A percentile compares a stretch with the other conserved stretches of the same genome.
Conservation (phyloP, 2,113 vertebrate species). For the Rhinolophus sinicus region DNA sequence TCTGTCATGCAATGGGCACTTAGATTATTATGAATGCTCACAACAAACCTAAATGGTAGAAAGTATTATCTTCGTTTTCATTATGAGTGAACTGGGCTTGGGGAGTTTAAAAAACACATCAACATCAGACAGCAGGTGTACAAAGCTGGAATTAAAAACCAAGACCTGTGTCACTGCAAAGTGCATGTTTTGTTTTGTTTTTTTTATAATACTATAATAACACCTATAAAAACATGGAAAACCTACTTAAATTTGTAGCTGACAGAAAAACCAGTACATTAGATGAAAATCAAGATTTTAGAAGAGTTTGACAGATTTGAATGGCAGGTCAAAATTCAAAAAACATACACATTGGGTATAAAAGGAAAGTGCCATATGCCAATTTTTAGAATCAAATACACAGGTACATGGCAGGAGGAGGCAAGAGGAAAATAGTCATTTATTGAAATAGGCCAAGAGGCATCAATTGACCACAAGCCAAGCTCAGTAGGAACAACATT, state of each 20-base stretch:
- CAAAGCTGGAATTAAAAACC: background rate
- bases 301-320: slow-evolving; percentile 21
- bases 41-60: background rate
- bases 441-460: slow-evolving; percentile 7
- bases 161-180: slow-evolving; percentile 7
- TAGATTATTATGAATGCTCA: background rate
- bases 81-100: background rate
- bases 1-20: background rate
- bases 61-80: background rate
- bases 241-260: slow-evolving; percentile 6
- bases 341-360: background rate
- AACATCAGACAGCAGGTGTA: background rate
- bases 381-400: slow-evolving; percentile 37
- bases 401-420: background rate
- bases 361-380: slow-evolving; percentile 9
- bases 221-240: slow-evolving; percentile 6
- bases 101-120: background rate
- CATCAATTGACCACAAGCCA: background rate
- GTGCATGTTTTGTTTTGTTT: background rate
- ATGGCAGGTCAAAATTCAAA: slow-evolving; percentile 48
- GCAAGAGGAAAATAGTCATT: background rate
- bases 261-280: background rate
- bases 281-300: slow-evolving; percentile 31
- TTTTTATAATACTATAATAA: background rate
- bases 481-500: background rate